phyloP scores from a whole-genome alignment of 2,797 vertebrate genomes.

The Hippoglossus hippoglossus region DNA sequence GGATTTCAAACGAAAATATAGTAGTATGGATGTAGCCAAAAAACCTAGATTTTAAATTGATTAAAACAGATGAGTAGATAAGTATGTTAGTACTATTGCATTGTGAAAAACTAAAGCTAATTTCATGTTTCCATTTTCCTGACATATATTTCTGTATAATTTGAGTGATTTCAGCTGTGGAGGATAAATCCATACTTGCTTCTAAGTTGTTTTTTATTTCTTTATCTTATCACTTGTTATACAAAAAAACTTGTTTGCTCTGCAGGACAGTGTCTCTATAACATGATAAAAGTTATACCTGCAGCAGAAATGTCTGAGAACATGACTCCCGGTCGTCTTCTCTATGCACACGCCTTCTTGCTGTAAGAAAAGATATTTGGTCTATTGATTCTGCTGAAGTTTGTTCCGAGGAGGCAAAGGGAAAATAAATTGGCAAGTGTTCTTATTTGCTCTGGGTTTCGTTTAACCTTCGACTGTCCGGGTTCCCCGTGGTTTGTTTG shows the following conservation, averaged over 20 bases:
- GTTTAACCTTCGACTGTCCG: constrained; percentile 45
- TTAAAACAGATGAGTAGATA: neutral
- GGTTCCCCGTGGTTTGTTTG: constrained; percentile 43
- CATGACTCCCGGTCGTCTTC: neutral
- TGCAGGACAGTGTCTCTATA: neutral
- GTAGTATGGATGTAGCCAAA: neutral
- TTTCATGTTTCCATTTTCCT: too few species aligned
- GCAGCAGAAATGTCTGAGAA: neutral
- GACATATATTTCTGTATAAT: neutral
- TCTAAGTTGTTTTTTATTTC: neutral
- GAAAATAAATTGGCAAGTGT: constrained; percentile 46
- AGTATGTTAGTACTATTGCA: neutral
- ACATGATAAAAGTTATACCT: constrained; percentile 11
- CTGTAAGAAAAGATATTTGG: neutral
- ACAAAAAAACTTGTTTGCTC: neutral
- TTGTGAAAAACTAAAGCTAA: neutral
- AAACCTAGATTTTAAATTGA: neutral
- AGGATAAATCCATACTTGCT: neutral
- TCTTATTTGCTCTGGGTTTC: constrained; percentile 46
- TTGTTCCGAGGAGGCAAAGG: constrained; percentile 23
- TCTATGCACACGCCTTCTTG: constrained; percentile 4
- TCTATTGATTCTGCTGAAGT: constrained; percentile 24
- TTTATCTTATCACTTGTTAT: neutral
- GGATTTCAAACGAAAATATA: too few species aligned
- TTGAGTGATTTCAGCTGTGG: too few species aligned